Evolutionary conservation across 2,797 vertebrate genomes (phyloP).

Genomic region (Lycodopsis pacificus): DNA sequence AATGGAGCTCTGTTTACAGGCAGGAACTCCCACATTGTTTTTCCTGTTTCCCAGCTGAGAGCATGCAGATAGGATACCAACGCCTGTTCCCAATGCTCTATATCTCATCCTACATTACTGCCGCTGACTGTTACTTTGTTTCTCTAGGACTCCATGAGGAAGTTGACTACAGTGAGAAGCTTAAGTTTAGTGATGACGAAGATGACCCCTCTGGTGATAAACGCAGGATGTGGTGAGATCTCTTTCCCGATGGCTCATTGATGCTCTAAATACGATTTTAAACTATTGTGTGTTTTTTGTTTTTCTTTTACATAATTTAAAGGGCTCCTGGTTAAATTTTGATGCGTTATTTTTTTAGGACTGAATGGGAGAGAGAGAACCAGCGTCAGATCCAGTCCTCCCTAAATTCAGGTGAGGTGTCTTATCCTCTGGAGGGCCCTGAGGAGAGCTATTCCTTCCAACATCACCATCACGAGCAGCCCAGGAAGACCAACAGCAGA

Average conservation of each 20-base stretch:
- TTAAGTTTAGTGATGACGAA: constrained; percentile 98
- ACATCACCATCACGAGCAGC: constrained; percentile 80
- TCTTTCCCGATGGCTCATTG: neutral
- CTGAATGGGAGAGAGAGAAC: constrained; percentile 85
- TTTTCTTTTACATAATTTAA: neutral
- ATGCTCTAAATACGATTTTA: neutral
- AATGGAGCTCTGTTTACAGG: neutral
- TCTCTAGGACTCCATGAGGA: constrained; percentile 95
- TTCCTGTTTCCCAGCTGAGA: neutral
- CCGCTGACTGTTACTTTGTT: neutral
- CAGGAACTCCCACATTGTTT: neutral
- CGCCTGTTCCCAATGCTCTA: neutral
- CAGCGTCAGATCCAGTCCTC: constrained; percentile 89
- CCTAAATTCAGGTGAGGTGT: constrained; percentile 88
- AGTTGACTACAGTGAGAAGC: constrained; percentile 97
- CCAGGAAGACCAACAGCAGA: constrained; percentile 89
- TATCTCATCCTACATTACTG: neutral
- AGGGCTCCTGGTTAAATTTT: constrained; percentile 21
- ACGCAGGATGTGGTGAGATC: constrained; percentile 90
- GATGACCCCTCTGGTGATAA: constrained; percentile 88
- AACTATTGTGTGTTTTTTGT: neutral
- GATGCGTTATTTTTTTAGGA: constrained; percentile 63
- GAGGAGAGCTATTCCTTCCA: constrained; percentile 87
- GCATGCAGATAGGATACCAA: too few relatives aligned
- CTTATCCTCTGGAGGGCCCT: constrained; percentile 84